phyloP scores from a whole-genome alignment of 2,888 invertebrate species.

The Deroplatys truncata region DNA sequence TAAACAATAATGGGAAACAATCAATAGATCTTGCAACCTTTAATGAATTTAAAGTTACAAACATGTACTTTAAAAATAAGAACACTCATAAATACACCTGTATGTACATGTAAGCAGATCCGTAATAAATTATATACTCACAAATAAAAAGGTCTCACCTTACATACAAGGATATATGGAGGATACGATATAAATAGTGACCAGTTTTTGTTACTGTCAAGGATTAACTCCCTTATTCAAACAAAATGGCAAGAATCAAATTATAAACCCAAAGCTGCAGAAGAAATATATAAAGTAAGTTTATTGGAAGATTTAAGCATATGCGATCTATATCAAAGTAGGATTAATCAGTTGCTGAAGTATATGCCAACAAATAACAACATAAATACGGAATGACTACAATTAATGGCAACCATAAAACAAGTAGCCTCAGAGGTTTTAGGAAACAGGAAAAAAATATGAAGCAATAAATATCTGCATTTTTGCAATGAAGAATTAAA shows the following conservation, averaged over 20 bases:
- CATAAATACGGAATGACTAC: no score
- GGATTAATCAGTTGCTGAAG: no score
- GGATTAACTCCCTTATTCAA: not conserved
- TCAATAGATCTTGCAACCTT: not conserved
- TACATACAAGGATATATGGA: not conserved
- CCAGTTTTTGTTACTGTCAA: not conserved
- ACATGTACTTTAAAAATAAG: not conserved
- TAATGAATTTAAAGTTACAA: not conserved
- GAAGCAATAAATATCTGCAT: no score
- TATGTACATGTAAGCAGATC: not conserved
- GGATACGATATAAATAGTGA: no score
- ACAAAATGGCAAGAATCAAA: not conserved
- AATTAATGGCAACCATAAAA: no score
- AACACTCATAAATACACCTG: not conserved
- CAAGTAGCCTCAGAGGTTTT: no score
- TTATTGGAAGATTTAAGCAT: no score
- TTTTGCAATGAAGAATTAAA: no score
- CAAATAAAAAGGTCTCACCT: not conserved
- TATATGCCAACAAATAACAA: no score
- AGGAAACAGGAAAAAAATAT: no score
- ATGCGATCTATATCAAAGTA: no score
- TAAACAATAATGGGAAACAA: not conserved
- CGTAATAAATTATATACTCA: not conserved
- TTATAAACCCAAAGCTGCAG: no score
- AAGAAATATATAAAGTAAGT: not conserved